A percentile compares a stretch with the other conserved stretches of the same genome.
Conservation (phyloP, 2,113 vertebrate genomes). For the Emydocephalus ijimae region DNA sequence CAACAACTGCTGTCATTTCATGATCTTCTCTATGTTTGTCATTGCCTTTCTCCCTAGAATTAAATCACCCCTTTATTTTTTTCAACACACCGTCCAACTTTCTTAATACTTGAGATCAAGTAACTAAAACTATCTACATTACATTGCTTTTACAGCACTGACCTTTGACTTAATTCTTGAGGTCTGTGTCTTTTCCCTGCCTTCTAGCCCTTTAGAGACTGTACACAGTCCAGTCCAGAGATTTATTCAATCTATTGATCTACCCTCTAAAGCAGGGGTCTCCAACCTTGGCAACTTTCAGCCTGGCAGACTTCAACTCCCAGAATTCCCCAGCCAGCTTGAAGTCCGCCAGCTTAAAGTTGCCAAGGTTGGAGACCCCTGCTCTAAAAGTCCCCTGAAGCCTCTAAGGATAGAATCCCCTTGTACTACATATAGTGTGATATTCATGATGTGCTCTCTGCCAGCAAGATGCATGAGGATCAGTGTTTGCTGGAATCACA, state of each 20-base stretch:
- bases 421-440: background rate
- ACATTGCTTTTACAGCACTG: background rate
- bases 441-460: background rate
- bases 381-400: background rate
- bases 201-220: background rate
- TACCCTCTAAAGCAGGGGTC: background rate
- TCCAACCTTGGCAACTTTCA: too few relatives aligned
- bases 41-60: background rate
- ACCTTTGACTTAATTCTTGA: background rate
- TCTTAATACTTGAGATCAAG: background rate
- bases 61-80: background rate
- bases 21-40: background rate
- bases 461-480: background rate
- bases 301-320: too few relatives aligned
- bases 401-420: background rate
- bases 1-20: background rate
- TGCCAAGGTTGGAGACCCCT: too few relatives aligned
- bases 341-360: too few relatives aligned
- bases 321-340: too few relatives aligned
- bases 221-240: background rate
- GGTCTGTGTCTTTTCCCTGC: background rate
- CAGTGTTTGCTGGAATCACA: background rate
- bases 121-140: background rate
- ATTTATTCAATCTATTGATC: background rate
- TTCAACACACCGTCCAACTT: background rate